Percentiles rank a stretch among this genome's conserved stretches.
Conservation (phyloP, 2,797 vertebrate species). For the Borostomias antarcticus region DNA sequence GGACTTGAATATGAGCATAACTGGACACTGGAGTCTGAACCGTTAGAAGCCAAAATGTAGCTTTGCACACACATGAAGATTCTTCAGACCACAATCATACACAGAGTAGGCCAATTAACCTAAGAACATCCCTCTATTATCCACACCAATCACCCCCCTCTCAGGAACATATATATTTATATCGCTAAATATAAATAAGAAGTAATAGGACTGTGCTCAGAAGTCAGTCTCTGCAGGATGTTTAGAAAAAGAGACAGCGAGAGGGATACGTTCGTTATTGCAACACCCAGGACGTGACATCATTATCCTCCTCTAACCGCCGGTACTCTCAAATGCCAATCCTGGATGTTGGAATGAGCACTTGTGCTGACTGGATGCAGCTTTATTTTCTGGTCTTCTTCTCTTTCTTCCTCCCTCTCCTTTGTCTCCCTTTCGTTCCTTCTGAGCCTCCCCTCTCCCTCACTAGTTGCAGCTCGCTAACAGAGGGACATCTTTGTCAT, state of each 20-base stretch:
- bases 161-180: slow-evolving; percentile 44
- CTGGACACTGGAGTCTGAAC: slow-evolving; percentile 6
- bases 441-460: slow-evolving; percentile 31
- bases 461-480: slow-evolving; percentile 39
- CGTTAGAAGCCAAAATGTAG: slow-evolving; percentile 12
- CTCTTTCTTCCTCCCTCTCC: slow-evolving; percentile 29
- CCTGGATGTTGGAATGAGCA: slow-evolving; percentile 35
- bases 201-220: slow-evolving; percentile 58
- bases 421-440: slow-evolving; percentile 60
- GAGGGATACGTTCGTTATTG: slow-evolving; percentile 25
- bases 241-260: slow-evolving; percentile 60
- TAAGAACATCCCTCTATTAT: slow-evolving; percentile 13
- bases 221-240: slow-evolving; percentile 69
- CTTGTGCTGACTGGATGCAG: slow-evolving; percentile 28
- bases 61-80: slow-evolving; percentile 12
- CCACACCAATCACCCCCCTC: slow-evolving; percentile 27
- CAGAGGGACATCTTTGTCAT: slow-evolving; percentile 63
- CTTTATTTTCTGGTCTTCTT: too few relatives aligned
- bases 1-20: slow-evolving; percentile 20
- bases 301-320: slow-evolving; percentile 20
- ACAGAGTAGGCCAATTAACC: slow-evolving; percentile 18
- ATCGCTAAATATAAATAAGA: slow-evolving; percentile 45
- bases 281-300: slow-evolving; percentile 35
- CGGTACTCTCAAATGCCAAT: slow-evolving; percentile 26
- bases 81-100: slow-evolving; percentile 32